Evolutionary conservation across 2,113 vertebrate species (phyloP), one percentile per base, ranked within the genome.

Genomic region (Argyrosomus japonicus): DNA sequence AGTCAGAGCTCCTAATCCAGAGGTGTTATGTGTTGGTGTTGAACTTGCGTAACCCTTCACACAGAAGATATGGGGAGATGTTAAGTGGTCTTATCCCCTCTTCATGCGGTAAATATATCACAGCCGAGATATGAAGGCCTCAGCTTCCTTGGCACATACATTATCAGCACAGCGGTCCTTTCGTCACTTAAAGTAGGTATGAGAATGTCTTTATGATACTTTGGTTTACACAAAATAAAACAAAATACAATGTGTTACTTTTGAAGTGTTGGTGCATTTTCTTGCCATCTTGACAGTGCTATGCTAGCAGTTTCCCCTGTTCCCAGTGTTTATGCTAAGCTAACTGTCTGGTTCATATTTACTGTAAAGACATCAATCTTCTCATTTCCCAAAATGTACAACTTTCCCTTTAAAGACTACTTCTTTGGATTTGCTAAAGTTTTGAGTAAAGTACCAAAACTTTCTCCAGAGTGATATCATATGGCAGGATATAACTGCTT

Each of bases 1-100:
- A 86, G 79, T 67, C 29, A 0, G 25, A 51, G 68, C 82, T 72
- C 36, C 18, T 68, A 68, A 87, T 89, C 79, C 84, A 60, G 47
- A 71, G 45, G 74, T 75, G 77, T 83, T 81, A 71, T 60, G 76
- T 40, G 53, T 21, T 82, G 57, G 57, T 82, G 87, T 45, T 86
- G 70, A 86, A 81, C 56, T 83, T 23, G 64, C 64, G 36, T 48
- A 68, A 85, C 79, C 76, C 69, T 82, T 73, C n/a, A 73, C 80
- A 78, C 32, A 63, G 65, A 43, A 74, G 75, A 64, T 18, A 57
- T 40, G 58, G 67, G 40, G 36, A 79, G 54, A 58, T 45, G 65
- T 77, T 63, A 83, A 90, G 82, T 83, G 57, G 45, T 71, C 57
- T 85, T 63, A 91, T 89, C 87, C 64, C 48, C 48, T 75, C 72